Percentiles rank a stretch among this genome's conserved stretches.
Evolutionary conservation across 1,140 invertebrate genomes (phyloP).

Genomic region (Acromyrmex echinatior): DNA sequence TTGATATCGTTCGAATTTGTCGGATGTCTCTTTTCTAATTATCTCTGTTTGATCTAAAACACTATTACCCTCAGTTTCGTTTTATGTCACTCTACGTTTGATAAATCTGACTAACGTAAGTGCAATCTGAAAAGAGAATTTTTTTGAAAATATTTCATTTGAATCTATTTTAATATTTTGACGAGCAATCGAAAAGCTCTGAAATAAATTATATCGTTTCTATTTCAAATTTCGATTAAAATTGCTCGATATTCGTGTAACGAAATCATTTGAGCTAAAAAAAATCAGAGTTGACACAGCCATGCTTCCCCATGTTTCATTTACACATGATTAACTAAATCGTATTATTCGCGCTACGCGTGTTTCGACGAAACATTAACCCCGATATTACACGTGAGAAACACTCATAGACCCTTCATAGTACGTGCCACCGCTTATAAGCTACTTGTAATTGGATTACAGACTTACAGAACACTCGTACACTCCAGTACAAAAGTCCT

Average conservation of each 20-base stretch:
- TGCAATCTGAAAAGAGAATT: background rate
- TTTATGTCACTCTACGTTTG: background rate
- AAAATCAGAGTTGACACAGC: slow-evolving; percentile 7
- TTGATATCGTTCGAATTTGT: background rate
- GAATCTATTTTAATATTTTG: background rate
- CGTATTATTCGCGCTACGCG: slow-evolving; percentile 67
- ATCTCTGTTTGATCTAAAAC: background rate
- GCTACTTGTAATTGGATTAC: slow-evolving; percentile 75
- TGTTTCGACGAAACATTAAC: slow-evolving; percentile 55
- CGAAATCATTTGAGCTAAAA: background rate
- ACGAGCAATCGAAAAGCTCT: background rate
- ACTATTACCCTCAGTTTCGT: background rate
- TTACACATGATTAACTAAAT: slow-evolving; percentile 69
- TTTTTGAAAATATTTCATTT: background rate
- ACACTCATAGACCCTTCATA: slow-evolving; percentile 58
- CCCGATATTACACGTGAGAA: slow-evolving; percentile 54
- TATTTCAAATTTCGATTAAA: background rate
- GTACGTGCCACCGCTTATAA: slow-evolving; percentile 46
- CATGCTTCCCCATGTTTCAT: slow-evolving; percentile 25
- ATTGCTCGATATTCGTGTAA: background rate
- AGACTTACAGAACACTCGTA: slow-evolving; percentile 63
- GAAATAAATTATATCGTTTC: background rate
- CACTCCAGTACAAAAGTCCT: slow-evolving; percentile 47
- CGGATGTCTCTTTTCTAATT: background rate
- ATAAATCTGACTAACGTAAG: background rate